These are phyloP conservation scores for Tetheella fluctuosa DNA, from an alignment of 2,888 invertebrate genomes.

Conservation along the genomic window DNA sequence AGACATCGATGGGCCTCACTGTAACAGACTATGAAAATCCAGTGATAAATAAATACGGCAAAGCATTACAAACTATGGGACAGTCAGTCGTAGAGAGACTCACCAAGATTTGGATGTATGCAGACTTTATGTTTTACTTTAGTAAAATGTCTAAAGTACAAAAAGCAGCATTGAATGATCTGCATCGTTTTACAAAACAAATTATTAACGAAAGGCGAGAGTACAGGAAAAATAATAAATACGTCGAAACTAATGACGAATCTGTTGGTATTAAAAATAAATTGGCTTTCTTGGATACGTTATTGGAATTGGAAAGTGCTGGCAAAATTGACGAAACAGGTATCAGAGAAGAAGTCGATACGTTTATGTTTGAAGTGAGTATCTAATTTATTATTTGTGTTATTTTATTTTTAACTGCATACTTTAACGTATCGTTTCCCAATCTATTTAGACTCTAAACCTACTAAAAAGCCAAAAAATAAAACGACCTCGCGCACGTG, in stretches of 20 bases:
- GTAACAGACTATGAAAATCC: slow-evolving; percentile 29
- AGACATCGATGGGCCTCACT: slow-evolving; percentile 59
- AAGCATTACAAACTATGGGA: slow-evolving; percentile 59
- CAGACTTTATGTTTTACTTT: slow-evolving; percentile 13
- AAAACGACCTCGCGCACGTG: too few relatives aligned
- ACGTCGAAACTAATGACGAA: slow-evolving; percentile 8
- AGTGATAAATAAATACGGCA: slow-evolving; percentile 59
- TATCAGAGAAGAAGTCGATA: slow-evolving; percentile 86
- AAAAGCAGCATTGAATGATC: slow-evolving; percentile 52
- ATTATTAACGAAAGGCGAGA: slow-evolving; percentile 62
- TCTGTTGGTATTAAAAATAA: slow-evolving; percentile 19
- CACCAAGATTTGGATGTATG: slow-evolving; percentile 15
- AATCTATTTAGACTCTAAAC: too few relatives aligned
- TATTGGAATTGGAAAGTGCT: slow-evolving; percentile 80
- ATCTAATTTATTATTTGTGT: slow-evolving; percentile 16
- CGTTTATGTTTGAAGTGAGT: slow-evolving; percentile 86
- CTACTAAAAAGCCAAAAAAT: too few relatives aligned
- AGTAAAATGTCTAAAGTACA: slow-evolving; percentile 12
- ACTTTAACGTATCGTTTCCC: too few relatives aligned
- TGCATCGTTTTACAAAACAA: slow-evolving; percentile 73
- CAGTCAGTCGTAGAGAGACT: slow-evolving; percentile 13
- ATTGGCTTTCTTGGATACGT: slow-evolving; percentile 85
- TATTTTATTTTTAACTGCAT: too few relatives aligned
- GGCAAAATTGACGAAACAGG: slow-evolving; percentile 81
- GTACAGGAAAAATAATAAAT: slow-evolving; percentile 9